These are phyloP conservation scores for Hipposideros larvatus DNA, from an alignment of 2,797 vertebrate species.

Conservation along the genomic window DNA sequence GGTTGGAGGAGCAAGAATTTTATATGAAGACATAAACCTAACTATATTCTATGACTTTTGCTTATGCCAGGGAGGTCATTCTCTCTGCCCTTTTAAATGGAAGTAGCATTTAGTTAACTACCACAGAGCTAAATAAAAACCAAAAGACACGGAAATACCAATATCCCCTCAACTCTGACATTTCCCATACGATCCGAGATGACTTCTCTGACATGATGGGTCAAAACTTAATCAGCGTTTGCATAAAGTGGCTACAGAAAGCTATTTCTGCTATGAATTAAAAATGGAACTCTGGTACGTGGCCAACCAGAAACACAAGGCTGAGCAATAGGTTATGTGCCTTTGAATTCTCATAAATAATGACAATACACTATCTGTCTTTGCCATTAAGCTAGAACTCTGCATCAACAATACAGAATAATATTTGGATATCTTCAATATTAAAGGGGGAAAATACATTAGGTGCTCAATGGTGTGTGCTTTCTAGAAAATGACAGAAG, in stretches of 20 bases:
- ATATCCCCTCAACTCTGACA: background rate
- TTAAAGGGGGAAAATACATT: background rate
- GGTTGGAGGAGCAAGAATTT: background rate
- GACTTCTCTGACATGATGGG: background rate
- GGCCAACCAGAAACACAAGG: slow-evolving; percentile 7
- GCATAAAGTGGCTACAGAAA: slow-evolving; percentile 8
- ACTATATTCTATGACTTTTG: slow-evolving; percentile 29
- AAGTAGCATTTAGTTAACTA: slow-evolving; percentile 19
- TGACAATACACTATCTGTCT: background rate
- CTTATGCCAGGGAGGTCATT: background rate
- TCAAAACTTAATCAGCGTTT: slow-evolving; percentile 13
- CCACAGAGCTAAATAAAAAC: slow-evolving; percentile 33
- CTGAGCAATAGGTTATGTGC: slow-evolving; percentile 24
- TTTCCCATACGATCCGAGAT: background rate
- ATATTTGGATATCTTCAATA: background rate
- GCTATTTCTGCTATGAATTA: background rate
- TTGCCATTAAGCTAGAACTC: slow-evolving; percentile 19
- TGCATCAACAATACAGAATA: background rate
- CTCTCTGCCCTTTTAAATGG: background rate
- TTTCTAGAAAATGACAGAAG: slow-evolving; percentile 45
- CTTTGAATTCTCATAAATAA: slow-evolving; percentile 7
- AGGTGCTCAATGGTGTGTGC: background rate
- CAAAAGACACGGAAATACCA: background rate
- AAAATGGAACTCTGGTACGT: background rate
- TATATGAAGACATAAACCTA: slow-evolving; percentile 21